phyloP scores from a whole-genome alignment of 1,140 invertebrate genomes.

The Nasonia vitripennis region DNA sequence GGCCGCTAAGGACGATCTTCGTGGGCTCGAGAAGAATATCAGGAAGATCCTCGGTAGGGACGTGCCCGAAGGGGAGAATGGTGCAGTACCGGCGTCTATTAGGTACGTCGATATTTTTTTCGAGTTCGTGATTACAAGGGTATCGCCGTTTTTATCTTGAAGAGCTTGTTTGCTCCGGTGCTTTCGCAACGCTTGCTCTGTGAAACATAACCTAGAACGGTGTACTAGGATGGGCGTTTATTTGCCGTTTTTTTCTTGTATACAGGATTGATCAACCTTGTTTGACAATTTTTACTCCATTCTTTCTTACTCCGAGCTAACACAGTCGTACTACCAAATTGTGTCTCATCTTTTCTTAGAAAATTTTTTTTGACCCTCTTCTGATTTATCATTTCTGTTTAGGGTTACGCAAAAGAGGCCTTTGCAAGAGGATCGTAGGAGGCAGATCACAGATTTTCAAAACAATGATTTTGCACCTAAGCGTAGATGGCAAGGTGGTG shows the following conservation, averaged over 20 bases:
- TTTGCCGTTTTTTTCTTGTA: background rate
- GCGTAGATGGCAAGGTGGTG: constrained; percentile 65
- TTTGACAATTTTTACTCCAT: too few species aligned
- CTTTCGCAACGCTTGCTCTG: background rate
- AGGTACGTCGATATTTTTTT: constrained; percentile 60
- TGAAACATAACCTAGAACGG: constrained; percentile 12
- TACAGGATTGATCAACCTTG: background rate
- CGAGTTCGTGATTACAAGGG: too few species aligned
- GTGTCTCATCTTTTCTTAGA: background rate
- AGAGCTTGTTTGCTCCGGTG: background rate
- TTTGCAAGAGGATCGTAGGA: constrained; percentile 68
- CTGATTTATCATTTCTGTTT: constrained; percentile 20
- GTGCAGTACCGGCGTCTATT: constrained; percentile 60
- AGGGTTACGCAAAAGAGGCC: constrained; percentile 68
- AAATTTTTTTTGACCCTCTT: background rate
- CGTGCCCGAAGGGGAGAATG: constrained; percentile 72
- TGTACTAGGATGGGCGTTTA: background rate
- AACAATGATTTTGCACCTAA: constrained; percentile 71
- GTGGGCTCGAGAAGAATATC: constrained; percentile 71
- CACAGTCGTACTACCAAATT: too few species aligned
- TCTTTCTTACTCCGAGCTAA: too few species aligned
- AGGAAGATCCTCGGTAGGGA: constrained; percentile 74
- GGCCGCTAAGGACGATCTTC: constrained; percentile 69
- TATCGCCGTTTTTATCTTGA: background rate
- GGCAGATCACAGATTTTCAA: constrained; percentile 63